Conservation (phyloP, 2,113 vertebrate genomes). For the Oenanthe melanoleuca region DNA sequence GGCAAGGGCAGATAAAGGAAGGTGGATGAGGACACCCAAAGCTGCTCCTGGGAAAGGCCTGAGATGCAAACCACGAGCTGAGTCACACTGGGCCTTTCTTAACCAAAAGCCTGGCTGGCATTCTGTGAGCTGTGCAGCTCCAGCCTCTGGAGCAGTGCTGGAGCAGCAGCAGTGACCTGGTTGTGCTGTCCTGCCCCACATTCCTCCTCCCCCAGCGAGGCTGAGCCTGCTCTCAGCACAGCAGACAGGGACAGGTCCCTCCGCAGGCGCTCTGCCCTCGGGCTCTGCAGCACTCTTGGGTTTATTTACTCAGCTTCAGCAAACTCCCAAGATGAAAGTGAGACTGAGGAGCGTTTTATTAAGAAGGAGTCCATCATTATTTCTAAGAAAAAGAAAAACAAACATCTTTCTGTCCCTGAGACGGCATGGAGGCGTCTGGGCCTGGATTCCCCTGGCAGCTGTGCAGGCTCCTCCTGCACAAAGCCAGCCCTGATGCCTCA, state of each 20-base stretch:
- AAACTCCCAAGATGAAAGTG: conserved; percentile 30
- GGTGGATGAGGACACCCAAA: not conserved
- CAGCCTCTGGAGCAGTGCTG: too few species aligned
- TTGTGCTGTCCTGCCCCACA: not conserved
- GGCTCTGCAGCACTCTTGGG: not conserved
- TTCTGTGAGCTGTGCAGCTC: rapidly evolving
- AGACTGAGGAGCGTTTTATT: conserved; percentile 28
- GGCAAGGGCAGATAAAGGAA: not conserved
- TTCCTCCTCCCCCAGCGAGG: not conserved
- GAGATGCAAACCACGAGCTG: not conserved
- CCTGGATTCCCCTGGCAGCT: not conserved
- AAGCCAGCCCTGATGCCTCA: not conserved
- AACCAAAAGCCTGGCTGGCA: not conserved
- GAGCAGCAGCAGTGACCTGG: not conserved
- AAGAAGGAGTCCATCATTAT: conserved; percentile 51
- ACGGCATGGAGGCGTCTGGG: not conserved
- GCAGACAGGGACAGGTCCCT: not conserved
- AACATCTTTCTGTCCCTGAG: not conserved
- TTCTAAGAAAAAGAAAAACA: conserved; percentile 1
- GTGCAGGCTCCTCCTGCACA: not conserved
- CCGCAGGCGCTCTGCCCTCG: not conserved
- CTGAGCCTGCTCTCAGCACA: not conserved
- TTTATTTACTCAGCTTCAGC: conserved; percentile 43
- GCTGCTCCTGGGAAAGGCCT: not conserved
- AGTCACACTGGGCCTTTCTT: conserved; percentile 27